These are phyloP conservation scores for Sycophila sp. DNA, from an alignment of 1,140 invertebrate species.

Conservation along the genomic window DNA sequence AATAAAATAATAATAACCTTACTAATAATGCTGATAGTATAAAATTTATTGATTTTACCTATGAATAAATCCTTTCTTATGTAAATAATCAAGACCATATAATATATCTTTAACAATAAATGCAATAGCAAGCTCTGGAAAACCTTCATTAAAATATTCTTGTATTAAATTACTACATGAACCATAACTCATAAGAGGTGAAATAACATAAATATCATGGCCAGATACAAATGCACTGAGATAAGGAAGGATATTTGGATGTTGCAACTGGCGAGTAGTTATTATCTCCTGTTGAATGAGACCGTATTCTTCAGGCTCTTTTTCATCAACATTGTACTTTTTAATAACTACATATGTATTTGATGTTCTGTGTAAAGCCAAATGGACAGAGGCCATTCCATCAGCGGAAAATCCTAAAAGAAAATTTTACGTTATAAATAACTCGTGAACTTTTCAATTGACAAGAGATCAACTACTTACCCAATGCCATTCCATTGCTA, in stretches of 20 bases:
- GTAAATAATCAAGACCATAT: constrained; percentile 83
- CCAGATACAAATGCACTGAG: constrained; percentile 79
- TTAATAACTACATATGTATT: constrained; percentile 78
- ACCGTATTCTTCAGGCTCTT: constrained; percentile 71
- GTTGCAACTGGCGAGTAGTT: constrained; percentile 78
- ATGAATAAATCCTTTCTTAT: constrained; percentile 86
- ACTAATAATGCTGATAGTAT: background rate
- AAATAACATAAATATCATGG: constrained; percentile 80
- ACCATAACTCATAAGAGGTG: constrained; percentile 83
- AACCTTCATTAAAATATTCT: constrained; percentile 79
- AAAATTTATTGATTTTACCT: constrained; percentile 68
- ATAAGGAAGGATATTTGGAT: constrained; percentile 80
- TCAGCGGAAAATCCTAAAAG: constrained; percentile 74
- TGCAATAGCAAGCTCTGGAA: constrained; percentile 84
- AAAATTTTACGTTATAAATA: constrained; percentile 63
- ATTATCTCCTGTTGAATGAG: constrained; percentile 83
- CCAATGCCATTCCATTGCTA: constrained; percentile 13
- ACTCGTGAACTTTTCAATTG: constrained; percentile 52
- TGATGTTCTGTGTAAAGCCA: constrained; percentile 75
- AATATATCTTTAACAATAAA: constrained; percentile 84
- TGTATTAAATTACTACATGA: constrained; percentile 83
- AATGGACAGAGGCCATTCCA: constrained; percentile 70
- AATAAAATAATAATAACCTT: no score
- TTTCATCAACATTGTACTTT: constrained; percentile 79
- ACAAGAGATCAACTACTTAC: constrained; percentile 13